Conservation (phyloP, 1,140 invertebrate genomes). For the Ganaspis sp. region DNA sequence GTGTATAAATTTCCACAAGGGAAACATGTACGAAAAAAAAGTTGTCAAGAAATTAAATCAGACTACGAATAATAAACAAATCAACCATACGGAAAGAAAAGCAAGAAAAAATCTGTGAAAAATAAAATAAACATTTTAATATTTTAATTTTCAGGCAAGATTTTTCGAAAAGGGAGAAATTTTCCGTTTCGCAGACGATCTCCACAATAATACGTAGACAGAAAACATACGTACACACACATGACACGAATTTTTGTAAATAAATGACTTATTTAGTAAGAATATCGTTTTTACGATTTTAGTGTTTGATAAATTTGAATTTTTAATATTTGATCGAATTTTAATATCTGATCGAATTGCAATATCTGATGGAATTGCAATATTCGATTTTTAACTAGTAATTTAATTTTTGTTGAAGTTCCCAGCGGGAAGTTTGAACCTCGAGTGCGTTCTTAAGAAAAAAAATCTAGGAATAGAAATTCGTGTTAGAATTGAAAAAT, state of each 20-base stretch:
- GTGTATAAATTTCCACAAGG: too few relatives aligned
- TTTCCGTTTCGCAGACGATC: slow-evolving; percentile 30
- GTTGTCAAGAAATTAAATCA: too few relatives aligned
- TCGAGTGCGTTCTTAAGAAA: background rate
- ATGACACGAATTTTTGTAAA: slow-evolving; percentile 45
- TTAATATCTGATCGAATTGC: too few relatives aligned
- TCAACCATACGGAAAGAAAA: too few relatives aligned
- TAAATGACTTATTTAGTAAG: slow-evolving; percentile 47
- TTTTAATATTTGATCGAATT: too few relatives aligned
- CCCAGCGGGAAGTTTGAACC: background rate
- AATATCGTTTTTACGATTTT: slow-evolving; percentile 37
- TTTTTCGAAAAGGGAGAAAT: too few relatives aligned
- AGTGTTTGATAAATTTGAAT: too few relatives aligned
- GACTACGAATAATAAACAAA: too few relatives aligned
- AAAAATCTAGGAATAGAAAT: background rate
- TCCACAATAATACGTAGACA: slow-evolving; percentile 32
- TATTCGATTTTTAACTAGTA: slow-evolving; percentile 30
- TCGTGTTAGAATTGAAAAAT: background rate
- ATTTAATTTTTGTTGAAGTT: slow-evolving; percentile 47
- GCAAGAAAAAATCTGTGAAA: too few relatives aligned
- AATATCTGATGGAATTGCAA: too few relatives aligned
- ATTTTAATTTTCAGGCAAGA: background rate
- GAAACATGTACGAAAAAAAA: too few relatives aligned
- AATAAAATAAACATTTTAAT: too few relatives aligned
- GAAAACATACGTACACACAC: slow-evolving; percentile 35